Evolutionary conservation across 2,797 vertebrate genomes (phyloP).

Genomic region (Acrocephalus scirpaceus): DNA sequence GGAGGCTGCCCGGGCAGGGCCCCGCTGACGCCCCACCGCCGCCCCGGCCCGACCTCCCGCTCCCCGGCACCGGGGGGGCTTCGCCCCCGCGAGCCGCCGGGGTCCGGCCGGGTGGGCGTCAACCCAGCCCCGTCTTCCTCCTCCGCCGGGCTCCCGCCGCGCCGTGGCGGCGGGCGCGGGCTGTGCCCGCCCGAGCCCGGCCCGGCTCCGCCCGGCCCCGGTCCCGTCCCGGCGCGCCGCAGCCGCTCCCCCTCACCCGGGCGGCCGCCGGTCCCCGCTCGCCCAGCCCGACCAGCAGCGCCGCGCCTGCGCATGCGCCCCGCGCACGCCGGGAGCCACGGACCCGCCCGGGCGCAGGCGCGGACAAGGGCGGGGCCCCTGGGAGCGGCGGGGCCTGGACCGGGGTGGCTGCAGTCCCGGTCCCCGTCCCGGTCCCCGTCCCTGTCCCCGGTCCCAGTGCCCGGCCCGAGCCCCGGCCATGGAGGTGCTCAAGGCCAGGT

Average conservation of each 20-base stretch:
- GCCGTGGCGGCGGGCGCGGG: neutral
- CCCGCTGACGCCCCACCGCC: neutral
- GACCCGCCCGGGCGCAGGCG: neutral
- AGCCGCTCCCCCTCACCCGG: neutral
- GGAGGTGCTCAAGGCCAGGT: too few relatives aligned
- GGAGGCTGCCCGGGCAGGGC: neutral
- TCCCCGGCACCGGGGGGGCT: neutral
- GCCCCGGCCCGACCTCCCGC: neutral
- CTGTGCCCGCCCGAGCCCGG: neutral
- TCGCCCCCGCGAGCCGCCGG: neutral
- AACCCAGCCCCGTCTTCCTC: neutral
- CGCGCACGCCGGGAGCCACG: neutral
- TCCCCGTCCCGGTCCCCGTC: too few relatives aligned
- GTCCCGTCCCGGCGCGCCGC: neutral
- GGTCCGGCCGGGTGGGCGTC: neutral
- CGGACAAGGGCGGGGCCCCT: neutral
- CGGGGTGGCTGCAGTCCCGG: fast-evolving
- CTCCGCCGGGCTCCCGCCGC: neutral
- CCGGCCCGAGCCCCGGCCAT: neutral
- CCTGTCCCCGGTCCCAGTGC: fast-evolving
- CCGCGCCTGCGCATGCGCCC: neutral
- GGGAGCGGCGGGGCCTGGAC: neutral
- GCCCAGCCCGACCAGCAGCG: neutral
- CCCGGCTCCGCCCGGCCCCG: neutral
- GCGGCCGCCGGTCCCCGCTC: neutral